Conservation (phyloP, 2,888 invertebrate genomes). For the Leptinotarsa haldemani region DNA sequence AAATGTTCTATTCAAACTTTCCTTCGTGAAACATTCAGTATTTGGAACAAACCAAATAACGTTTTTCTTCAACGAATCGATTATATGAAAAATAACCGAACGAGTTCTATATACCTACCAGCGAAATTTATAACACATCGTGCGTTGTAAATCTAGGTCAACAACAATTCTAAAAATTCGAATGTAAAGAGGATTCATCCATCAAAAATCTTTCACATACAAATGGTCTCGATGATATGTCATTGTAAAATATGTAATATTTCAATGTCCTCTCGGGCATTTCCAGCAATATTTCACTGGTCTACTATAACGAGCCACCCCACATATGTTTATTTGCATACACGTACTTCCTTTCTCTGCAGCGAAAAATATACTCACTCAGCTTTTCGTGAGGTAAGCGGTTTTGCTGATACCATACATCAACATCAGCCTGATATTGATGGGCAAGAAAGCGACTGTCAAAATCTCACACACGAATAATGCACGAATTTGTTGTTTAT, state of each 20-base stretch:
- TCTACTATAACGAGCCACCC: constrained; percentile 60
- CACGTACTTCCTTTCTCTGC: constrained; percentile 57
- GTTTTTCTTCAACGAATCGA: neutral
- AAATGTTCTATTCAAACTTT: too few species aligned
- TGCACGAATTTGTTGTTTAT: constrained; percentile 47
- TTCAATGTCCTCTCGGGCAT: constrained; percentile 65
- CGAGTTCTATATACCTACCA: constrained; percentile 16
- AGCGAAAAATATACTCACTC: constrained; percentile 65
- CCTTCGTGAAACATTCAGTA: neutral
- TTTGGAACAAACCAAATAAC: neutral
- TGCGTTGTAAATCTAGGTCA: constrained; percentile 41
- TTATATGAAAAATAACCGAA: constrained; percentile 25
- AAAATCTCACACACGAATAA: constrained; percentile 60
- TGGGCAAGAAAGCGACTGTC: constrained; percentile 64
- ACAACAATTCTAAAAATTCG: constrained; percentile 41
- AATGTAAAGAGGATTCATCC: constrained; percentile 54
- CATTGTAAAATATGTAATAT: constrained; percentile 65
- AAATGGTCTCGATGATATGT: constrained; percentile 66
- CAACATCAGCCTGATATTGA: constrained; percentile 63
- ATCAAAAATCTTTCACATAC: constrained; percentile 65
- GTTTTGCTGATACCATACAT: constrained; percentile 57
- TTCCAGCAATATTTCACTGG: constrained; percentile 64
- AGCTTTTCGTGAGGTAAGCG: constrained; percentile 59
- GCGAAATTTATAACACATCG: constrained; percentile 30
- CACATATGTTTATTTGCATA: constrained; percentile 64